A percentile compares a stretch with the other conserved stretches of the same genome.
phyloP scores from a whole-genome alignment of 2,888 invertebrate species.

The Acrobasis repandana region DNA sequence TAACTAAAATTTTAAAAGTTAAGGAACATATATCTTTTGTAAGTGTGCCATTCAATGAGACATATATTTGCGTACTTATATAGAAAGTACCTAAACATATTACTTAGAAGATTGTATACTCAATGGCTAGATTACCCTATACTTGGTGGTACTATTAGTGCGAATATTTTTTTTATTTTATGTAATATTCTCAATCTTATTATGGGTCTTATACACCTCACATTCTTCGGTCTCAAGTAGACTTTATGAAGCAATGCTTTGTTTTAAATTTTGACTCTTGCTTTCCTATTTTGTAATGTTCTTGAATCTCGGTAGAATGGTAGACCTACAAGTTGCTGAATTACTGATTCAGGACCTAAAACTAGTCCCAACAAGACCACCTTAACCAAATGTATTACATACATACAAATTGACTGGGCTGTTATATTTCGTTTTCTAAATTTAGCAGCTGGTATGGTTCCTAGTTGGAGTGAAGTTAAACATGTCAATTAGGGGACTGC shows the following conservation, averaged over 20 bases:
- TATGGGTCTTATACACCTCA: constrained; percentile 9
- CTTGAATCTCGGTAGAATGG: constrained; percentile 23
- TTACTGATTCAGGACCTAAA: constrained; percentile 38
- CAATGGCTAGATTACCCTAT: constrained; percentile 12
- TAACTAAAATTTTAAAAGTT: not conserved
- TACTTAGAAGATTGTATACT: not conserved
- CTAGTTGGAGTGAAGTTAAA: constrained; percentile 82
- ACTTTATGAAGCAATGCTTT: not conserved
- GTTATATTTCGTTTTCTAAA: constrained; percentile 71
- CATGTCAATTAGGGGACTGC: constrained; percentile 83
- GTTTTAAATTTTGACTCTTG: constrained; percentile 7
- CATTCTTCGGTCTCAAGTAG: not conserved
- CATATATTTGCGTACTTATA: constrained; percentile 5
- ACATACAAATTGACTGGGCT: constrained; percentile 59
- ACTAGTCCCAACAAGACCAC: constrained; percentile 44
- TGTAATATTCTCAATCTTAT: constrained; percentile 30
- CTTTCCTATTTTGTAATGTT: constrained; percentile 8
- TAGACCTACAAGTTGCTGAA: constrained; percentile 19
- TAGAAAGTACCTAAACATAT: constrained; percentile 1
- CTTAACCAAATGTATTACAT: constrained; percentile 57
- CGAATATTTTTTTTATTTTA: constrained; percentile 1
- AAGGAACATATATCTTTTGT: not conserved
- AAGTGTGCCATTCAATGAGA: constrained; percentile 19
- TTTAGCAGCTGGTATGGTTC: constrained; percentile 83
- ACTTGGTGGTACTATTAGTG: constrained; percentile 10